A percentile compares a stretch with the other conserved stretches of the same genome.
These are phyloP conservation scores for Mellivora capensis DNA, from an alignment of 2,113 vertebrate genomes.

Conservation along the genomic window DNA sequence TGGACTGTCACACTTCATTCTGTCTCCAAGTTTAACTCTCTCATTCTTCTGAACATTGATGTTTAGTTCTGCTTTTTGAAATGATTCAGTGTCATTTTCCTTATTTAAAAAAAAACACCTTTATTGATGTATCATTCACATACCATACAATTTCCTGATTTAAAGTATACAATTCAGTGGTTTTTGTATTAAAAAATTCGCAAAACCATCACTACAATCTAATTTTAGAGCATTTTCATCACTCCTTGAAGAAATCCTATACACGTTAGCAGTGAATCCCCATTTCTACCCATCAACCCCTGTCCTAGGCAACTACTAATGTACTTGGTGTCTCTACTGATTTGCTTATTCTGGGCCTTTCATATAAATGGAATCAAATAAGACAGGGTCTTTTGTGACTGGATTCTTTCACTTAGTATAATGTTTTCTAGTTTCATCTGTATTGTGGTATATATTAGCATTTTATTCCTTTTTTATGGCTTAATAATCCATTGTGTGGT, in stretches of 20 bases:
- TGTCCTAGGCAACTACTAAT: neutral
- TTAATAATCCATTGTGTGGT: neutral
- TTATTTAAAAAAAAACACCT: neutral
- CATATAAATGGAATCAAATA: neutral
- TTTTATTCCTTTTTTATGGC: neutral
- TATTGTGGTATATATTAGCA: neutral
- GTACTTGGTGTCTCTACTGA: neutral
- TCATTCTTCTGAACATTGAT: neutral
- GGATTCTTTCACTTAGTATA: neutral
- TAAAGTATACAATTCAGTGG: neutral
- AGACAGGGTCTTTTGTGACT: no score
- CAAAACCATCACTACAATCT: neutral
- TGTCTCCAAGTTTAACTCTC: neutral
- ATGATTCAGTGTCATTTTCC: neutral
- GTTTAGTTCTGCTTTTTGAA: slow-evolving; percentile 1
- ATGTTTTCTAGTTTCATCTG: neutral
- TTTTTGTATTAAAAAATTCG: neutral
- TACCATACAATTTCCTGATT: neutral
- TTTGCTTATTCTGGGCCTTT: neutral
- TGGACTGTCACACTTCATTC: neutral
- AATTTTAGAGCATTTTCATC: neutral
- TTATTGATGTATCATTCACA: neutral
- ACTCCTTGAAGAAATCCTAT: neutral
- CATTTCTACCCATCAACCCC: neutral
- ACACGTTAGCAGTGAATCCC: neutral